Evolutionary conservation across 1,140 invertebrate genomes (phyloP).

Genomic region (Lasioglossum baleicum): DNA sequence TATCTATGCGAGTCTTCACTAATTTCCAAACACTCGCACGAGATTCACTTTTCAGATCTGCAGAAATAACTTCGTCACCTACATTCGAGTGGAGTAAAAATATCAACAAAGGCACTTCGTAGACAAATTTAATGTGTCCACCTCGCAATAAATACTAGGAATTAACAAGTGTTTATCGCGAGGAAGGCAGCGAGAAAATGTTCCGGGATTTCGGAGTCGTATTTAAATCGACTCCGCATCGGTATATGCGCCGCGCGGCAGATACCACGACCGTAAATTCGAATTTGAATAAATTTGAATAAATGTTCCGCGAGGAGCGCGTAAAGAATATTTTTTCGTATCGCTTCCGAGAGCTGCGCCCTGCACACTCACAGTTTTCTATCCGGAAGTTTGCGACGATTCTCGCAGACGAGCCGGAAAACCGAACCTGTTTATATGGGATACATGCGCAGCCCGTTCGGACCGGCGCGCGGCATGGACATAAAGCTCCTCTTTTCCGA

Average conservation of each 20-base stretch:
- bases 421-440: not conserved
- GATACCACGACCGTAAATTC: slow-evolving; percentile 15
- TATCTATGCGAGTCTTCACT: no score
- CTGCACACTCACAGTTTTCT: not conserved
- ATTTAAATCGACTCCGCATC: slow-evolving; percentile 28
- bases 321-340: slow-evolving; percentile 8
- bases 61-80: no score
- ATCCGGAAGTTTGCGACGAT: not conserved
- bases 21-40: no score
- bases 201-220: not conserved
- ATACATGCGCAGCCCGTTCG: not conserved
- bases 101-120: no score
- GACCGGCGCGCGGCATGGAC: not conserved
- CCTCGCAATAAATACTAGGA: no score
- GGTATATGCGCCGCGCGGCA: not conserved
- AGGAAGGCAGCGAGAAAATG: not conserved
- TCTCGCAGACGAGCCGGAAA: not conserved
- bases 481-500: not conserved
- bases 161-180: slow-evolving; percentile 21
- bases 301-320: not conserved
- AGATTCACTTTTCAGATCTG: no score
- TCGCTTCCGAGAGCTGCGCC: not conserved
- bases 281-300: slow-evolving; percentile 42
- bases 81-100: no score
- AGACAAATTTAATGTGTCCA: no score